These are phyloP conservation scores for Dromococcyx pavoninus DNA, from an alignment of 2,797 vertebrate genomes.

Conservation along the genomic window DNA sequence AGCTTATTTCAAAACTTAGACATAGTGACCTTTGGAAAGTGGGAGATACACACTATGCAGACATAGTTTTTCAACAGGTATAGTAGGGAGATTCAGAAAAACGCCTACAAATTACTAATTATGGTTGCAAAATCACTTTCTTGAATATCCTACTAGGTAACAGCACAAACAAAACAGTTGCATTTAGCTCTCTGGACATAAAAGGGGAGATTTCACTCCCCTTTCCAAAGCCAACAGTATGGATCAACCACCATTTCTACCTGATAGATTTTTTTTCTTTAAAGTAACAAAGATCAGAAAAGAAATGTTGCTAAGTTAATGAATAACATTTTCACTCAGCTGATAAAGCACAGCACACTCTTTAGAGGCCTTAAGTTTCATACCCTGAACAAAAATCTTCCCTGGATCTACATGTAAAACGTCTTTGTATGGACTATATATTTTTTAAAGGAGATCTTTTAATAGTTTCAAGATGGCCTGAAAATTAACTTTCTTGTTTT, in stretches of 20 bases:
- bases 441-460: background rate
- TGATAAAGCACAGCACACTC: background rate
- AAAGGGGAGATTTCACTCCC: background rate
- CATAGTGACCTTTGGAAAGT: background rate
- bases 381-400: background rate
- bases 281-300: background rate
- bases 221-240: background rate
- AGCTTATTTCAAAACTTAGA: background rate
- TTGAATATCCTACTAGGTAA: background rate
- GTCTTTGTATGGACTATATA: accelerated
- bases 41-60: background rate
- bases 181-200: background rate
- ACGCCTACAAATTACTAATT: background rate
- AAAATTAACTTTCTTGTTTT: background rate
- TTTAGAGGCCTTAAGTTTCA: background rate
- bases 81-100: background rate
- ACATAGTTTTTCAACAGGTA: background rate
- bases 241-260: background rate
- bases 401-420: background rate
- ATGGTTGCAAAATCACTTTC: background rate
- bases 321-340: background rate
- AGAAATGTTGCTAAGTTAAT: background rate
- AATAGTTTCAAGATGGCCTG: background rate
- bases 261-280: background rate
- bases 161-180: background rate